Conservation (phyloP, 2,888 invertebrate genomes). For the Ophion slaviceki region DNA sequence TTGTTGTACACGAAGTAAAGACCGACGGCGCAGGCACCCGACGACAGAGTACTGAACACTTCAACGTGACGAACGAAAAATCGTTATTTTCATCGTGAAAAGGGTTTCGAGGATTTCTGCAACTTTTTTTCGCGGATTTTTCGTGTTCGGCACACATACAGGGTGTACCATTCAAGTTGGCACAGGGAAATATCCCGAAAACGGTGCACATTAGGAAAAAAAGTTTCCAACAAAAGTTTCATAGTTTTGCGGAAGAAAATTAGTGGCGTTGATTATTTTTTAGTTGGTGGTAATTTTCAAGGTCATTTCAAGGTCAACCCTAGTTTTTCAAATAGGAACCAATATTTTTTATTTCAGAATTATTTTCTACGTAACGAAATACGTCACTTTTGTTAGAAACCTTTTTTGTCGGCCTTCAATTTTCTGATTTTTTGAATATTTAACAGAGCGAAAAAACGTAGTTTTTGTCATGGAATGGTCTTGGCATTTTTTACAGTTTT, state of each 20-base stretch:
- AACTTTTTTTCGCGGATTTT: not conserved
- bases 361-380: too few species aligned
- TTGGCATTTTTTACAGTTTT: too few species aligned
- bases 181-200: not conserved
- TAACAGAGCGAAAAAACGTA: too few species aligned
- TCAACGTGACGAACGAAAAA: conserved; percentile 71
- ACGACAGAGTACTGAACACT: conserved; percentile 94
- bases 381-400: not conserved
- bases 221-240: not conserved
- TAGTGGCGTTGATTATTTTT: not conserved
- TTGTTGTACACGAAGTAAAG: conserved; percentile 94
- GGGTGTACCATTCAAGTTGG: too few species aligned
- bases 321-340: too few species aligned
- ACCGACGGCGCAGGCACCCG: conserved; percentile 92
- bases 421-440: too few species aligned
- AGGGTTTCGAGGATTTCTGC: not conserved
- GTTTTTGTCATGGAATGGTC: too few species aligned
- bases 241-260: not conserved
- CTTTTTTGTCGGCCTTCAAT: not conserved
- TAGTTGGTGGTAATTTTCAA: too few species aligned
- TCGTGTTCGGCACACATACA: not conserved
- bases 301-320: too few species aligned
- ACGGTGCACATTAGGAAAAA: not conserved
- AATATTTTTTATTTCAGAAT: too few species aligned
- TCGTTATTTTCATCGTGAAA: not conserved